Percentiles rank a stretch among this genome's conserved stretches.
These are phyloP conservation scores for Ruditapes philippinarum DNA, from an alignment of 1,140 invertebrate genomes.

Conservation along the genomic window DNA sequence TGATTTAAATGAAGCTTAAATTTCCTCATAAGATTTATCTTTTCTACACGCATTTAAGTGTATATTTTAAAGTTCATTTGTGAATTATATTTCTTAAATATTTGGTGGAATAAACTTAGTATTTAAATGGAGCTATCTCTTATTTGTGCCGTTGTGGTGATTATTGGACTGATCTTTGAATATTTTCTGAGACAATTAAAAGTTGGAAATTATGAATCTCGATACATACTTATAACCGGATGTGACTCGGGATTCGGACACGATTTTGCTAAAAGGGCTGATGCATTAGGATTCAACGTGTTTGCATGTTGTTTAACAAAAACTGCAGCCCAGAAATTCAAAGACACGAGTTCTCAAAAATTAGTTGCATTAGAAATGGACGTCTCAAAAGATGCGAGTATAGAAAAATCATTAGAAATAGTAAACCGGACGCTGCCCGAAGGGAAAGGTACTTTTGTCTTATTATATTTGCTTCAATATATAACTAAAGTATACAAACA, in stretches of 20 bases:
- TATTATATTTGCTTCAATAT: too few relatives aligned
- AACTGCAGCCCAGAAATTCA: constrained; percentile 43
- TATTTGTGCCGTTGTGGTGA: not conserved
- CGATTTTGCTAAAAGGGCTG: constrained; percentile 84
- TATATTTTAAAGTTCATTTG: too few relatives aligned
- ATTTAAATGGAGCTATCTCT: not conserved
- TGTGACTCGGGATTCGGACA: constrained; percentile 88
- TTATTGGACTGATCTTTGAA: not conserved
- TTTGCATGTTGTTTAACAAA: constrained; percentile 85
- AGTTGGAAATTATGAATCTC: not conserved
- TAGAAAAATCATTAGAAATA: not conserved
- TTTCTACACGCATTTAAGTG: too few relatives aligned
- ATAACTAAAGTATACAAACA: too few relatives aligned
- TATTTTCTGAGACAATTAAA: not conserved
- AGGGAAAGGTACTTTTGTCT: constrained; percentile 38
- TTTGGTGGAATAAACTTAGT: too few relatives aligned
- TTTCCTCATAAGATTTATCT: too few relatives aligned
- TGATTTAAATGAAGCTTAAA: too few relatives aligned
- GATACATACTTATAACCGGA: constrained; percentile 86
- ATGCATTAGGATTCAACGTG: constrained; percentile 85
- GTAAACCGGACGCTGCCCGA: not conserved
- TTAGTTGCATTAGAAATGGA: constrained; percentile 10
- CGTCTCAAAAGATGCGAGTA: constrained; percentile 11
- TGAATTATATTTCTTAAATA: too few relatives aligned
- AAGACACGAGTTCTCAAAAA: not conserved